Percentiles rank a stretch among this genome's conserved stretches.
Conservation (phyloP, 30 jellyfish, hydroid and myxozoan genomes). For the Hydractinia echinata region DNA sequence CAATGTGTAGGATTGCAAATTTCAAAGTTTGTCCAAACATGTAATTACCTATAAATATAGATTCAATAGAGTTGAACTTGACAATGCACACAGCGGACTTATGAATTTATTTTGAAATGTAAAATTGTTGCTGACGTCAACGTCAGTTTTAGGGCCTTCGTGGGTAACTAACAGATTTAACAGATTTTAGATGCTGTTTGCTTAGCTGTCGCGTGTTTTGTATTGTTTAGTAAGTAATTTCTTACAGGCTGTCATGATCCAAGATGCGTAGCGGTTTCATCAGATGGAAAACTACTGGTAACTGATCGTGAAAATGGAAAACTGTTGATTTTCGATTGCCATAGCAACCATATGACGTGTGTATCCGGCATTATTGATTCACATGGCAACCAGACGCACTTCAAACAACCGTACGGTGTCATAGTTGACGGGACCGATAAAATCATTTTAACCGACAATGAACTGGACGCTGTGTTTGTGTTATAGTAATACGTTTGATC, state of each 20-base stretch:
- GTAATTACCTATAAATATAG: too few species aligned
- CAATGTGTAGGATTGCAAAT: too few species aligned
- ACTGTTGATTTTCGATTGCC: constrained; percentile 1
- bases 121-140: too few species aligned
- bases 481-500: not conserved
- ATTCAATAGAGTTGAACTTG: too few species aligned
- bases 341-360: not conserved
- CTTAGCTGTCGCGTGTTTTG: too few species aligned
- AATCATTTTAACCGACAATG: constrained; percentile 10
- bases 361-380: constrained; percentile 17
- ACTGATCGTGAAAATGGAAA: constrained; percentile 25
- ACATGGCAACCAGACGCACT: not conserved
- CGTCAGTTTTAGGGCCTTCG: too few species aligned
- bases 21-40: too few species aligned
- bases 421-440: constrained; percentile 29
- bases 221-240: not conserved
- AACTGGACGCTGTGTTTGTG: constrained; percentile 11
- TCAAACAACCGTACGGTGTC: constrained; percentile 31
- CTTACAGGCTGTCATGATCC: constrained; percentile 11
- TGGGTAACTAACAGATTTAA: too few species aligned
- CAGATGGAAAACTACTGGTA: not conserved
- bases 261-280: constrained; percentile 14
- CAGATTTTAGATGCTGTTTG: too few species aligned
- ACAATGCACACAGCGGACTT: too few species aligned
- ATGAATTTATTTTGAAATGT: too few species aligned